Evolutionary conservation across 1,140 invertebrate genomes (phyloP), one percentile per base, ranked within the genome.

Genomic region (Acyrthosiphon pisum): DNA sequence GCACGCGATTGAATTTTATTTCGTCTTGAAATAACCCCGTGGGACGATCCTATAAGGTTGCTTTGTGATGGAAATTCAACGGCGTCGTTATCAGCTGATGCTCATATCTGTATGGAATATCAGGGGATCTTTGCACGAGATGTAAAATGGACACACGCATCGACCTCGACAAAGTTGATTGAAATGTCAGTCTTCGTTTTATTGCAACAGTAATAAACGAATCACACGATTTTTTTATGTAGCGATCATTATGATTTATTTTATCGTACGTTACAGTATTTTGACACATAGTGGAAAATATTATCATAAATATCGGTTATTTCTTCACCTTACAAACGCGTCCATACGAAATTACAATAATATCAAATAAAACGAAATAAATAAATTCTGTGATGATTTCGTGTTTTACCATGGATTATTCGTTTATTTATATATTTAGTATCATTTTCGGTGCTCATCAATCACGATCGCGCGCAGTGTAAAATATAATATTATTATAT

Each of bases 11-110:
- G 30, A 30, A 87, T 87, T 87, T 87, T 87, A 48, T 87, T 87
- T 87, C 44, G 18, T 48, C 20, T 48, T 22, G 14, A 50, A 48
- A 87, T 22, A 48, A 48, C 48, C 86, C 86, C 86, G 6, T n/a
- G 86, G 46, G 86, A 87, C 46, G 46, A n/a, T 48, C 84, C 26
- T 87, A 41, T 41, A 48, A 26, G 84, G 84, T 87, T 48, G 46
- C 46, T n/a, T 87, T 48, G 18, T 87, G 48, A 87, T 87, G 86
- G 86, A 87, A 87, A 48, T 87, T 87, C 86, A 22, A 87, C 86
- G 44, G 86, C 30, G 26, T 87, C 44, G 30, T 50, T 87, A 87
- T 87, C 86, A 35, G 46, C 41, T 41, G 41, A 50, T 87, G 86
- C 86, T 22, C 37, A 44, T 14, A 46, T 86, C 44, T 30, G 86